Percentiles rank a stretch among this genome's conserved stretches.
These are phyloP conservation scores for Hirundichthys speculiger DNA, from an alignment of 2,113 vertebrate species.

Conservation along the genomic window DNA sequence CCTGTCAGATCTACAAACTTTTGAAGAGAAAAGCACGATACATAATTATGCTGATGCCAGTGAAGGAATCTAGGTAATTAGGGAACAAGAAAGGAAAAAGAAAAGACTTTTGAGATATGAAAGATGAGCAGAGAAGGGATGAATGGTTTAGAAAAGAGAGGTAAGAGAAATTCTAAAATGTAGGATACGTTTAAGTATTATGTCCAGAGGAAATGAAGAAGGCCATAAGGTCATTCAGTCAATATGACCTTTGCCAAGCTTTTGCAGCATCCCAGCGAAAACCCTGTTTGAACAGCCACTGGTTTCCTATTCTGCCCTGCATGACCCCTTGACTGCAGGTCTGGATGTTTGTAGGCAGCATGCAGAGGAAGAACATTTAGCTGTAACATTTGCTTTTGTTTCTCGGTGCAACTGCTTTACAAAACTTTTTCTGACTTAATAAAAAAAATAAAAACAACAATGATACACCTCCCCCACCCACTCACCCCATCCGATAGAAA, in stretches of 20 bases:
- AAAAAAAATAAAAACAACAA: constrained; percentile 45
- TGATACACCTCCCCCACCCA: constrained; percentile 36
- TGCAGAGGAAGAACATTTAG: constrained; percentile 34
- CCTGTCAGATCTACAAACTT: constrained; percentile 2
- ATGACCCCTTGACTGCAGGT: constrained; percentile 33
- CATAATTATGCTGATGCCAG: not conserved
- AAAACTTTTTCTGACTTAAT: constrained; percentile 56
- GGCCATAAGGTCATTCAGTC: constrained; percentile 32
- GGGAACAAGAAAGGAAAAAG: not conserved
- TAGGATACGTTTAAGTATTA: constrained; percentile 26
- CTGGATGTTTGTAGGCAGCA: constrained; percentile 65
- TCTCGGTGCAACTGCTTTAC: constrained; percentile 45
- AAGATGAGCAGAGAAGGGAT: not conserved
- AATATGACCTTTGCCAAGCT: constrained; percentile 44
- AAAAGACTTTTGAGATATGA: not conserved
- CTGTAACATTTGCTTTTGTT: constrained; percentile 49
- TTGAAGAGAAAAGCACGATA: not conserved
- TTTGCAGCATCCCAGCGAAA: constrained; percentile 32
- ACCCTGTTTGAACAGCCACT: constrained; percentile 48
- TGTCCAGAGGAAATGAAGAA: constrained; percentile 32
- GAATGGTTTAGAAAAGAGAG: not conserved
- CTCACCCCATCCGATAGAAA: constrained; percentile 24
- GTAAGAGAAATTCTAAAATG: no score
- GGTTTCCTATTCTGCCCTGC: constrained; percentile 34
- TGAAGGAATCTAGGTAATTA: not conserved